phyloP scores from a whole-genome alignment of 2,888 invertebrate species.

The Nomada lathburiana region DNA sequence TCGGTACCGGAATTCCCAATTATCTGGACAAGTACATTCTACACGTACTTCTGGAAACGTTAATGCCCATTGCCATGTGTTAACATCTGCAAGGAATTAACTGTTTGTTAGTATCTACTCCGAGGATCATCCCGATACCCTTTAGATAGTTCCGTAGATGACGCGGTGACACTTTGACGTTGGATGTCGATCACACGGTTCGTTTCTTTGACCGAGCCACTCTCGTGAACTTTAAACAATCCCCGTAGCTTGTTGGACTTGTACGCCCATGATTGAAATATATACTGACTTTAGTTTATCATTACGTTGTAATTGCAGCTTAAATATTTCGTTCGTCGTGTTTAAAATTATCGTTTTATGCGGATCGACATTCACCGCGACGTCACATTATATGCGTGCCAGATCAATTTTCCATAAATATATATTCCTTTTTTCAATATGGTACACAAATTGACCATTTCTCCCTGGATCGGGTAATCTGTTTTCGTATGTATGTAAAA shows the following conservation, averaged over 20 bases:
- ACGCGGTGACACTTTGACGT: constrained; percentile 29
- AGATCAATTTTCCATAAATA: constrained; percentile 15
- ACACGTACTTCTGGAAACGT: constrained; percentile 24
- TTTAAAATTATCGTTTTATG: background rate
- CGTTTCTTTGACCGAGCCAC: background rate
- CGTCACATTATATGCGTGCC: background rate
- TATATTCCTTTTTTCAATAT: constrained; percentile 23
- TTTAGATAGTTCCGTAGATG: constrained; percentile 23
- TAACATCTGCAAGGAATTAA: constrained; percentile 61
- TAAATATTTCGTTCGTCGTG: background rate
- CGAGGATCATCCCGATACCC: constrained; percentile 32
- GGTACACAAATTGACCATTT: constrained; percentile 30
- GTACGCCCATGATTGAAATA: background rate
- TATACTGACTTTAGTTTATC: background rate
- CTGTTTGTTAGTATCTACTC: constrained; percentile 26
- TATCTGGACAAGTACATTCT: constrained; percentile 17
- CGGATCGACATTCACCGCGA: background rate
- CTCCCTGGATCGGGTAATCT: constrained; percentile 25
- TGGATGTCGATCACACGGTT: constrained; percentile 1
- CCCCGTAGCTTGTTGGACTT: background rate
- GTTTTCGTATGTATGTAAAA: constrained; percentile 53
- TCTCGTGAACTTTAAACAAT: background rate
- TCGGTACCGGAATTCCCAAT: constrained; percentile 45
- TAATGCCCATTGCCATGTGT: constrained; percentile 28
- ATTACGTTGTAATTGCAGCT: background rate